Evolutionary conservation across 2,888 invertebrate genomes (phyloP).

Genomic region (Diaphora mendica): DNA sequence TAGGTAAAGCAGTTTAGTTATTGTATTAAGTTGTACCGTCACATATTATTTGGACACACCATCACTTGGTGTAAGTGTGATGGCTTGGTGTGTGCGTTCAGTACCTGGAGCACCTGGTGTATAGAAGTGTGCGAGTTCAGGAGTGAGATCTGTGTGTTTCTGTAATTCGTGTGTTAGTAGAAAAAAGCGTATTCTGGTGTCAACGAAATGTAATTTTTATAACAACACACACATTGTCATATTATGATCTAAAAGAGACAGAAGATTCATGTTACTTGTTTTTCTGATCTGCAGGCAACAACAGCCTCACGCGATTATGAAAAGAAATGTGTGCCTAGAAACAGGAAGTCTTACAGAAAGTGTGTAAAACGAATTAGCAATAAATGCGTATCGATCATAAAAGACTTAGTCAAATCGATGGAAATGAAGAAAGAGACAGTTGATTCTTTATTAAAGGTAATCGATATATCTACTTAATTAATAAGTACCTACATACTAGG

Average conservation of each 20-base stretch:
- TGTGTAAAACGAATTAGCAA: conserved; percentile 65
- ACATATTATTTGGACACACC: too few species aligned
- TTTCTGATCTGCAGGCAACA: conserved; percentile 57
- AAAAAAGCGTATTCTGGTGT: background rate
- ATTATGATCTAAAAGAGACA: background rate
- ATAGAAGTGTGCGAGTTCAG: too few species aligned
- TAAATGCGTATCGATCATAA: conserved; percentile 62
- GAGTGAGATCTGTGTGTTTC: background rate
- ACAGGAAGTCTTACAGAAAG: conserved; percentile 51
- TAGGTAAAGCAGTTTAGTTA: too few species aligned
- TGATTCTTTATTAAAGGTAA: conserved; percentile 60
- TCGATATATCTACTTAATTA: background rate
- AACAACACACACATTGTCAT: background rate
- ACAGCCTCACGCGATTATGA: conserved; percentile 57
- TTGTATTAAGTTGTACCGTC: too few species aligned
- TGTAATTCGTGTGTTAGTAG: background rate
- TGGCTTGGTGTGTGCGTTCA: too few species aligned
- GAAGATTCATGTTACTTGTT: background rate
- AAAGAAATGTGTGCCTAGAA: conserved; percentile 54
- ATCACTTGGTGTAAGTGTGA: too few species aligned
- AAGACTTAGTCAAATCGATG: conserved; percentile 59
- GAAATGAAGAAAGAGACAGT: conserved; percentile 62
- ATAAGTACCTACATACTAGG: too few species aligned
- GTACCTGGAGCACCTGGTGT: too few species aligned
- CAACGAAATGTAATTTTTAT: background rate